phyloP scores from a whole-genome alignment of 2,888 invertebrate species.

The Drosophila borborema region DNA sequence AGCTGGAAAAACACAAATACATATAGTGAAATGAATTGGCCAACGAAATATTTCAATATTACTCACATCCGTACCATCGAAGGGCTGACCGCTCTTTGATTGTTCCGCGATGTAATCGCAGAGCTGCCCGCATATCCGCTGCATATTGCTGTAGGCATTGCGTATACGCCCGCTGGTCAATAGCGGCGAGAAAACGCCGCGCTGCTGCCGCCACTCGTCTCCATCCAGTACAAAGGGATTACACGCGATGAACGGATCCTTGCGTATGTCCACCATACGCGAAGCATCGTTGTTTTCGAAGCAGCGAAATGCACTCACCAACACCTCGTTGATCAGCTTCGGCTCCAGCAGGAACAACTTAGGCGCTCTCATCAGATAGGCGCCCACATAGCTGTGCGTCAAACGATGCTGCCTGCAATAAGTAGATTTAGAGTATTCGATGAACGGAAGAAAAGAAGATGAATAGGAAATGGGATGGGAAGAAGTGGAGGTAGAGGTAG shows the following conservation, averaged over 20 bases:
- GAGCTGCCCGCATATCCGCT: conserved; percentile 84
- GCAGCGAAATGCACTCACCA: conserved; percentile 85
- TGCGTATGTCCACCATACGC: conserved; percentile 79
- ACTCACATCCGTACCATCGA: conserved; percentile 85
- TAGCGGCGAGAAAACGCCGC: conserved; percentile 86
- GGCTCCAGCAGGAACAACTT: conserved; percentile 84
- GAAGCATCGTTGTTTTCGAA: conserved; percentile 83
- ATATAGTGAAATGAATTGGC: background rate
- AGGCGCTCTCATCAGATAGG: conserved; percentile 83
- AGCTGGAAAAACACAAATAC: conserved; percentile 59
- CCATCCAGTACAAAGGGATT: conserved; percentile 86
- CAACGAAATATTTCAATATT: background rate
- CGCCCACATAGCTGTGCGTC: conserved; percentile 84
- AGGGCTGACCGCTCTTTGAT: conserved; percentile 63
- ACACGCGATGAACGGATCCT: conserved; percentile 85
- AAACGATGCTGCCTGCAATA: conserved; percentile 70
- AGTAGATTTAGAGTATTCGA: no score
- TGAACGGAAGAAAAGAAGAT: no score
- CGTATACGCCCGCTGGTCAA: conserved; percentile 86
- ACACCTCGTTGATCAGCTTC: conserved; percentile 83
- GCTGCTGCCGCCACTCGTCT: conserved; percentile 86
- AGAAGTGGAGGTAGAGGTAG: background rate
- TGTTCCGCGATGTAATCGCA: conserved; percentile 83
- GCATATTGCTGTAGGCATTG: conserved; percentile 85
- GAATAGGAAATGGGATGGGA: background rate